phyloP scores from a whole-genome alignment of 2,113 vertebrate species.

The Thermophis baileyi region DNA sequence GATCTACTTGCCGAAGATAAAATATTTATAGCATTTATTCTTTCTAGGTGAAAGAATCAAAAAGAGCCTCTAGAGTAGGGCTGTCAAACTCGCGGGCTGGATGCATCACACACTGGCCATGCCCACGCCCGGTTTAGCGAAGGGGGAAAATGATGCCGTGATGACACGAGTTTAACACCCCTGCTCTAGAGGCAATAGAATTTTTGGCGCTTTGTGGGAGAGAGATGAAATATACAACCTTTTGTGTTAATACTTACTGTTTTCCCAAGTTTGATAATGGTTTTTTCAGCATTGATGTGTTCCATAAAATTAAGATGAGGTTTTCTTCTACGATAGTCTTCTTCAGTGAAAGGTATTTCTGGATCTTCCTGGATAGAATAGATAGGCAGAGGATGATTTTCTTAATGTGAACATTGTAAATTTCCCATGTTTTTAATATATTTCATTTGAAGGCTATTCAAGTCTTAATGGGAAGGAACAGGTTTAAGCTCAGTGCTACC shows the following conservation, averaged over 20 bases:
- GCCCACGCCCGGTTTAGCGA: too few species aligned
- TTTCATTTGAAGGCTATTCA: neutral
- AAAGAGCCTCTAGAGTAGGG: too few species aligned
- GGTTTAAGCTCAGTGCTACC: neutral
- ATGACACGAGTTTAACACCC: too few species aligned
- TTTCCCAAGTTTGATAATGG: constrained; percentile 83
- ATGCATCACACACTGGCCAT: too few species aligned
- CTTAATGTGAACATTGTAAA: neutral
- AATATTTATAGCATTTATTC: neutral
- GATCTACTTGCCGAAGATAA: neutral
- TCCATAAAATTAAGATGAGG: constrained; percentile 80
- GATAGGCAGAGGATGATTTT: neutral
- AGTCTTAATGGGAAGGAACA: neutral
- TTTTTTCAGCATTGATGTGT: constrained; percentile 83
- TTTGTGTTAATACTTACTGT: constrained; percentile 69
- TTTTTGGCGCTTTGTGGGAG: neutral
- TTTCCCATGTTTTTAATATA: neutral
- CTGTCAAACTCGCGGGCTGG: too few species aligned
- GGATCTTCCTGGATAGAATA: constrained; percentile 72
- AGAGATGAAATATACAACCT: neutral
- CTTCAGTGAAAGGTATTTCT: constrained; percentile 79
- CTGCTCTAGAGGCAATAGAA: neutral
- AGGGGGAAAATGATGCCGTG: too few species aligned
- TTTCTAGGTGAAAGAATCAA: neutral
- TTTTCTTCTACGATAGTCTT: constrained; percentile 81